Evolutionary conservation across 1,140 invertebrate genomes (phyloP).

Genomic region (Zeugodacus cucurbitae): DNA sequence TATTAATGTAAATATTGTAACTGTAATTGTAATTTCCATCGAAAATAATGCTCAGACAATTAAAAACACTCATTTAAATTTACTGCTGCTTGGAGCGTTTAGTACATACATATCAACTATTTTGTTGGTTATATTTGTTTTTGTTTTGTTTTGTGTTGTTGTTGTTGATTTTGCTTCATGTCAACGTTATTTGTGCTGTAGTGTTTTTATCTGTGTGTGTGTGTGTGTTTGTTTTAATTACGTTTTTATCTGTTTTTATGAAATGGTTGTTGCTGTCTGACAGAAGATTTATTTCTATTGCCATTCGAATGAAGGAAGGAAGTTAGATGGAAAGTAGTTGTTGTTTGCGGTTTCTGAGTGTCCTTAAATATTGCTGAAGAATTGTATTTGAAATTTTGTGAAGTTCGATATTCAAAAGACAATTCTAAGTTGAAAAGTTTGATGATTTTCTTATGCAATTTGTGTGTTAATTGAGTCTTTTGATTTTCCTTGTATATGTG

Average conservation of each 20-base stretch:
- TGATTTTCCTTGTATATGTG: neutral
- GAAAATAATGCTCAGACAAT: conserved; percentile 32
- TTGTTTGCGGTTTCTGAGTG: neutral
- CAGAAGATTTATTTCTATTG: neutral
- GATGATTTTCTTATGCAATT: neutral
- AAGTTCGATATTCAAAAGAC: neutral
- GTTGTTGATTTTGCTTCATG: neutral
- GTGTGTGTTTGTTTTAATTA: neutral
- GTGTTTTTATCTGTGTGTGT: neutral
- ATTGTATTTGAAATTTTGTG: neutral
- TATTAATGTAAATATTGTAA: conserved; percentile 22
- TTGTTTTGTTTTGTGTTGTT: neutral
- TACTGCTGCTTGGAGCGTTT: neutral
- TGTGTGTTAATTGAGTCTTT: neutral
- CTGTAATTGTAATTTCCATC: conserved; percentile 29
- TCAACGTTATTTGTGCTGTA: neutral
- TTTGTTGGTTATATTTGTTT: neutral
- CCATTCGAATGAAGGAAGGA: neutral
- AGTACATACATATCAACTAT: neutral
- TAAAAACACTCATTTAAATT: conserved; percentile 19
- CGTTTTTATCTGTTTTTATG: neutral
- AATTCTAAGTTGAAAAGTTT: neutral
- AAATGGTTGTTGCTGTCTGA: neutral
- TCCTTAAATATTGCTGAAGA: neutral
- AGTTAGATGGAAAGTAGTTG: neutral